These are phyloP conservation scores for Palythoa heliodiscus DNA, from an alignment of 92 coral and sea anemone genomes.

Conservation along the genomic window DNA sequence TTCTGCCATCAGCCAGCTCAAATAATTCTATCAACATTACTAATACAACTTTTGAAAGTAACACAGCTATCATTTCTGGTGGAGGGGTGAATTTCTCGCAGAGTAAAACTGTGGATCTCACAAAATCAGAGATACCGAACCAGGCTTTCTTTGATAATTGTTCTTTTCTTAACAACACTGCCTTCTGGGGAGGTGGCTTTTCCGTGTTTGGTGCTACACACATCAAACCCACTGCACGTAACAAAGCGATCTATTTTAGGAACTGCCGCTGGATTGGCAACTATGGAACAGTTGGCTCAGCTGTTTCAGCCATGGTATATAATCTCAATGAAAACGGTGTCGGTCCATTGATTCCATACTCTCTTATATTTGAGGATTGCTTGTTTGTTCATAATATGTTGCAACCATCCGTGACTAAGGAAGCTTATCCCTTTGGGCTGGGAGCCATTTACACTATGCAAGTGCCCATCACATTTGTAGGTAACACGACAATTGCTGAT, in stretches of 20 bases:
- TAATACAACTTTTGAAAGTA: constrained; percentile 46
- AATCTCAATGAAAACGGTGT: constrained; percentile 76
- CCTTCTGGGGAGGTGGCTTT: constrained; percentile 72
- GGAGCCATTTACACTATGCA: constrained; percentile 76
- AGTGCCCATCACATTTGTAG: constrained; percentile 64
- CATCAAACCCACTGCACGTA: constrained; percentile 17
- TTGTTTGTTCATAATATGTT: constrained; percentile 25
- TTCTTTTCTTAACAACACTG: constrained; percentile 48
- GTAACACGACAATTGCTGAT: constrained; percentile 43
- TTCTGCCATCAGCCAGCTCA: constrained; percentile 41
- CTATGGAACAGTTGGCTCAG: constrained; percentile 84
- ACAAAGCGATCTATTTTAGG: constrained; percentile 37
- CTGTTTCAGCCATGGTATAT: constrained; percentile 66
- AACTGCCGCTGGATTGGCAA: constrained; percentile 56
- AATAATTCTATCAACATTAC: constrained; percentile 39
- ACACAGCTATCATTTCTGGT: constrained; percentile 63
- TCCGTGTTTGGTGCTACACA: constrained; percentile 65
- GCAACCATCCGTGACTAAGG: background rate
- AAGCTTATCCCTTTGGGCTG: constrained; percentile 57
- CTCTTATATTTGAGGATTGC: constrained; percentile 59
- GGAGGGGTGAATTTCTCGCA: constrained; percentile 69
- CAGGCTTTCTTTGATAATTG: constrained; percentile 29
- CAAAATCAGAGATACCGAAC: constrained; percentile 14
- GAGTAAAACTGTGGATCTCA: constrained; percentile 36
- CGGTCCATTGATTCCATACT: constrained; percentile 72